phyloP scores from a whole-genome alignment of 2,797 vertebrate species.

The Ispidina picta region DNA sequence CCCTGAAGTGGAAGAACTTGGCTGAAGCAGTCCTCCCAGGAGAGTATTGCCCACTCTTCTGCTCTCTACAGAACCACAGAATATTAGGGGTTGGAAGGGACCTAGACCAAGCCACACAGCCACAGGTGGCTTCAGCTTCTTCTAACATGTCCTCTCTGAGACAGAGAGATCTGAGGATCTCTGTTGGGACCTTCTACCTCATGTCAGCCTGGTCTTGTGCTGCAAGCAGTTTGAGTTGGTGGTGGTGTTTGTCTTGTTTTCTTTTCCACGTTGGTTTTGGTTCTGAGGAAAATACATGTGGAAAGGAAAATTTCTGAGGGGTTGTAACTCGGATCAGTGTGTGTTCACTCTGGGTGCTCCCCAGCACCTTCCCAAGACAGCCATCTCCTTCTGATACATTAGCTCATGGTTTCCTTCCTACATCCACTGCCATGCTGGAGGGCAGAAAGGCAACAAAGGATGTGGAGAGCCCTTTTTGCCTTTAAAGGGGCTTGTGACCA shows the following conservation, averaged over 20 bases:
- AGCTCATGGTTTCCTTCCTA: neutral
- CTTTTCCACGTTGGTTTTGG: neutral
- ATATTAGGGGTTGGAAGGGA: too few relatives aligned
- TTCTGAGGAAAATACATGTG: neutral
- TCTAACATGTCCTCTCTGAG: neutral
- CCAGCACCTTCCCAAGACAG: neutral
- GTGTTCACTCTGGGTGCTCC: neutral
- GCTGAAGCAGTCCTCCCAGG: neutral
- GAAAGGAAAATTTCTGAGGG: neutral
- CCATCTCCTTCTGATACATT: neutral
- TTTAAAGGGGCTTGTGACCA: neutral
- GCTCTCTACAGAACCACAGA: neutral
- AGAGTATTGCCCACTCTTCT: neutral
- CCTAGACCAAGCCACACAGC: too few relatives aligned
- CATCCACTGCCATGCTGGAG: neutral
- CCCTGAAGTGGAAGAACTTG: neutral
- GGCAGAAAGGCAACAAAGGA: neutral
- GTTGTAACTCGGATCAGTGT: neutral
- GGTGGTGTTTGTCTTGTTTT: neutral
- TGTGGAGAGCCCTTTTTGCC: neutral
- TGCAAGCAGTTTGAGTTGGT: neutral
- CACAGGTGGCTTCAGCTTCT: accelerated
- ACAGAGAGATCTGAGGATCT: neutral
- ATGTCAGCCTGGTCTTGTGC: neutral
- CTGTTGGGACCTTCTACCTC: neutral